Base-by-base conservation (phyloP, 1,140 invertebrate genomes). In the Melipona quadrifasciata region DNA sequence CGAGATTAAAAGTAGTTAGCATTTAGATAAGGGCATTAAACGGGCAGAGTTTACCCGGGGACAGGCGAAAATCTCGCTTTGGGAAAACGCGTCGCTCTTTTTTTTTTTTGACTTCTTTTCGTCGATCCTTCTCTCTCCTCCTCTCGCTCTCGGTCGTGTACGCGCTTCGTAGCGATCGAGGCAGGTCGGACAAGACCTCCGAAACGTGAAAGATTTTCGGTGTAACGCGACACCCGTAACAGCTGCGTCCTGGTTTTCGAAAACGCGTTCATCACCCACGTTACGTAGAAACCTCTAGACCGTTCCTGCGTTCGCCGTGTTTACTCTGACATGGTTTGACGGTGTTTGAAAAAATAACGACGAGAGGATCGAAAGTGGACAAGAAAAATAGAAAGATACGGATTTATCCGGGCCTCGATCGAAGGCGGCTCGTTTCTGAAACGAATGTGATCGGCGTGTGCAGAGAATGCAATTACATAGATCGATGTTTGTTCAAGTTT, bases 11-110 rank as follows among this genome's bases (percentile, higher is more conserved):
- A 85, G 73, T 90, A 90, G 89, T 91, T 91, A 90, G 82, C 86
- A 87, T 91, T 88, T 87, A 87, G 88, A 91, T 90, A 91, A 89
- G 84, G 90, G 61, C 75, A 85, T 91, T 85, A 91, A 85, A 79
- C 76, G 75, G 19, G 39, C 77, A 21, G 81, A 57, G 75, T 16
- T 6, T 17, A 17, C 61, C 14, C 4, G 65, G 57, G 16, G n/a
- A 57, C 19, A 31, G 53, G 27, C 39, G 64, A 57, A 31, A 72
- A 24, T 3, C 27, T 53, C 34, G 47, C 39, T 16, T 17, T 72
- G 73, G 73, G 21, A 77, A 64, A 77, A 47, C 39, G 34, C 10
- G 5, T 3, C 10, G 2, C 2, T 17, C 4, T 3, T 21, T 0
- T 58, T 10, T 58, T 21, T 24, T 10, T 24, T 16, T 6, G 0